Evolutionary conservation across 2,797 vertebrate species (phyloP), one percentile per base, ranked within the genome.

Genomic region (Monodelphis domestica): DNA sequence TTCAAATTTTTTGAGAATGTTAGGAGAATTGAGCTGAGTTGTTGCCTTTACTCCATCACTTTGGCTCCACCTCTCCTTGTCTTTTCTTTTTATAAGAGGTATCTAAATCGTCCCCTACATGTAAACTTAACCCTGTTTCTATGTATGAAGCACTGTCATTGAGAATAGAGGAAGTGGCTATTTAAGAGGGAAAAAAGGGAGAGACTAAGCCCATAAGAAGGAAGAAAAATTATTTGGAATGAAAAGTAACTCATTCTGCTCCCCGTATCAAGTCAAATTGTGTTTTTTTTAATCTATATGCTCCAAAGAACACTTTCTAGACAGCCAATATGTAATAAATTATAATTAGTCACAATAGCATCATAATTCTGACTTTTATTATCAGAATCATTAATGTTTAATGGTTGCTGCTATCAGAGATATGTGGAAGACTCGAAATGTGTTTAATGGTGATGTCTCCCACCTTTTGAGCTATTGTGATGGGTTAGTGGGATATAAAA

Each of bases 301-400:
- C 88, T 95, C 95, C 89, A 92, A 38, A 45, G 50, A 95, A 57
- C 93, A 93, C 89, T 97, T 96, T 96, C 88, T 92, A 95, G n/a
- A 51, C 92, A 54, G 92, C 78, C 87, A 87, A 55, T 89, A 95
- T 90, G 89, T 59, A 95, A 95, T 97, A 97, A 96, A 97, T 97
- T 96, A 97, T 90, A 96, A 94, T 97, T 96, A 97, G 96, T 93
- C 93, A 94, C 92, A 97, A 94, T 91, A 88, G 93, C 78, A 70
- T 93, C 30, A 0, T 94, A 95, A 97, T 93, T 93, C 94, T 94
- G 55, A 89, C 53, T 89, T 97, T 97, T 94, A 96, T 95, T 95
- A 96, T 94, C 95, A 96, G 90, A 93, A 87, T n/a, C 91, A 96
- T 97, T 97, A 94, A 96, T 95, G 97, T 96, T 97, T 97, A 93